Evolutionary conservation across 2,113 vertebrate species (phyloP), one percentile per base, ranked within the genome.

Genomic region (Cephalopterus ornatus): DNA sequence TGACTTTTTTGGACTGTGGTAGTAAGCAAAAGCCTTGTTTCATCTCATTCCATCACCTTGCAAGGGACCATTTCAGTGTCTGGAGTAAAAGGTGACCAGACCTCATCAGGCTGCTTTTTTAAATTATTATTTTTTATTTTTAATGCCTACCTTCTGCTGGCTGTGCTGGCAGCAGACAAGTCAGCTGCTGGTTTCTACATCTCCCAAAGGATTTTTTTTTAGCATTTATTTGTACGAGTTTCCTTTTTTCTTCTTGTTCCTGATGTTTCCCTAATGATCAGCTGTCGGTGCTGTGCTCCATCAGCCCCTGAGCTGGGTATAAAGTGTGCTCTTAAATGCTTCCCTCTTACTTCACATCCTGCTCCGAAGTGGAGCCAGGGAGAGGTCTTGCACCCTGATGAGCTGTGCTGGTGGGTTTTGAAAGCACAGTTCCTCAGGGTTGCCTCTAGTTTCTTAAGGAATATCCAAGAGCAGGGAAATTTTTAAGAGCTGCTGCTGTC

Each of bases 361-460:
- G 49, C 53, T 72, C 62, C 28, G 9, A 21, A 70, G n/a, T 16
- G 53, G 46, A 66, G 71, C 67, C 1, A 7, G 44, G 47, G 5
- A 70, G 28, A 56, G 61, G 10, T 61, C 52, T 42, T 24, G 41
- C 47, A 47, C 18, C 30, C 16, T 56, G 39, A 11, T 5, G 9
- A 12, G 8, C 11, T 1, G 6, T 0, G 13, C 18, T 12, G 66
- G 17, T 17, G 71, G 20, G 77, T 55, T 23, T 44, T 1, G 6
- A 18, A 8, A 30, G 8, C 2, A 1, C 0, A 0, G 16, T 16
- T 74, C 32, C 49, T 21, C 7, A 0, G 9, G 30, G 8, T 50
- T 62, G 32, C 61, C 37, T 87, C 6, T 1, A 5, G 10, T 17
- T 82, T 50, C 32, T 35, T n/a, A 41, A 82, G 12, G 10, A 58